phyloP scores from a whole-genome alignment of 2,888 invertebrate species.

The Atethmia centrago region DNA sequence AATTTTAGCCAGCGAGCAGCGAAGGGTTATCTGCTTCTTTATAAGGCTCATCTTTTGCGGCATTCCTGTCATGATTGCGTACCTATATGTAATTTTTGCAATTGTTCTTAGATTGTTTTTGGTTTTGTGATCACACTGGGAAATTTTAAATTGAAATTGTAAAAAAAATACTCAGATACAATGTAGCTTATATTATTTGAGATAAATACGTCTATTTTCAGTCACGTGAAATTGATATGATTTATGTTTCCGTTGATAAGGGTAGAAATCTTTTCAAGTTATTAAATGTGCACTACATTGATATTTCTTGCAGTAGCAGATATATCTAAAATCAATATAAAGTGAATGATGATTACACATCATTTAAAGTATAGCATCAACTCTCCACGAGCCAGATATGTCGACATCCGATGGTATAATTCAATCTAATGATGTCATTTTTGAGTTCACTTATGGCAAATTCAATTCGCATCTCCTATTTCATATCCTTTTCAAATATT shows the following conservation, averaged over 20 bases:
- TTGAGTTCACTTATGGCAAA: slow-evolving; percentile 24
- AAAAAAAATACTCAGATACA: slow-evolving; percentile 25
- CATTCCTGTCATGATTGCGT: slow-evolving; percentile 81
- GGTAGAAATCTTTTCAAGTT: not conserved
- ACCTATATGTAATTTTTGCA: slow-evolving; percentile 78
- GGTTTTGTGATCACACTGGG: slow-evolving; percentile 61
- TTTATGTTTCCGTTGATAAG: not conserved
- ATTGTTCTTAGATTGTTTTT: slow-evolving; percentile 73
- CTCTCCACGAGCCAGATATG: not conserved
- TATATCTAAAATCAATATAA: not conserved
- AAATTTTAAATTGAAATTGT: slow-evolving; percentile 49
- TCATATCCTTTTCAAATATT: slow-evolving; percentile 59
- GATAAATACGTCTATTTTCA: not conserved
- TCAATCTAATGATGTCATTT: slow-evolving; percentile 37
- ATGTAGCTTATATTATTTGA: not conserved
- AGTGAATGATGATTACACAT: not conserved
- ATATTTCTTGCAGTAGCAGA: not conserved
- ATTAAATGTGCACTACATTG: not conserved
- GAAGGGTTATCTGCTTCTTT: slow-evolving; percentile 68
- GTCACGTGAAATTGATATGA: not conserved
- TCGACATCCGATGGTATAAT: not conserved
- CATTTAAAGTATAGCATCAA: not conserved
- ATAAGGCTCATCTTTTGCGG: slow-evolving; percentile 79
- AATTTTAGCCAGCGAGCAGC: slow-evolving; percentile 76
- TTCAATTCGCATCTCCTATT: slow-evolving; percentile 37